Evolutionary conservation across 1,140 invertebrate species (phyloP).

Genomic region (Drosophila athabasca): DNA sequence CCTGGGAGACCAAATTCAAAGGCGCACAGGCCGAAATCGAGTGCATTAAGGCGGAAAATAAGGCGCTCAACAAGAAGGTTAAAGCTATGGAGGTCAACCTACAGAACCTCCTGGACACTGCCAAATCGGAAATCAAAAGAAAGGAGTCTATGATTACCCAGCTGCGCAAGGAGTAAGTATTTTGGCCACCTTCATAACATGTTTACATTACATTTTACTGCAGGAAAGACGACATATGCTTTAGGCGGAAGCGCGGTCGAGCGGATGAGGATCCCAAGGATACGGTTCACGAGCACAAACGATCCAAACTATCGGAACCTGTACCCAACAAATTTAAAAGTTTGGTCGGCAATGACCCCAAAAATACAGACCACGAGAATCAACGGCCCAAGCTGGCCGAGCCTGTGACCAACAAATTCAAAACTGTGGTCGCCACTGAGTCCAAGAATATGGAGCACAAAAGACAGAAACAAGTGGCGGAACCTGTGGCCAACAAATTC

Average conservation of each 20-base stretch:
- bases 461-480: not conserved
- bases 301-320: not conserved
- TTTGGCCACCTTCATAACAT: not conserved
- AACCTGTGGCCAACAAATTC: not conserved
- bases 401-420: not conserved
- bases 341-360: not conserved
- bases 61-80: constrained; percentile 64
- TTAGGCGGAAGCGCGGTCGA: constrained; percentile 52
- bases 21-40: constrained; percentile 47
- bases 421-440: not conserved
- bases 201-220: not conserved
- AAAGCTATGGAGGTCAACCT: constrained; percentile 71
- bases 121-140: constrained; percentile 67
- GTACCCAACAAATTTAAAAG: not conserved
- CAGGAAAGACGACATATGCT: constrained; percentile 78
- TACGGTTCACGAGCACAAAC: not conserved
- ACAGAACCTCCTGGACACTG: constrained; percentile 71
- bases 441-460: not conserved
- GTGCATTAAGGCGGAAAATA: constrained; percentile 47
- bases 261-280: not conserved
- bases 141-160: constrained; percentile 68
- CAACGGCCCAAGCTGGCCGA: not conserved
- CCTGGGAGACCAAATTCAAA: constrained; percentile 55
- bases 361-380: not conserved
- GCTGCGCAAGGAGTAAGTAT: constrained; percentile 72